Base-by-base conservation (phyloP, 2,888 invertebrate genomes). In the Portevinia maculata region DNA sequence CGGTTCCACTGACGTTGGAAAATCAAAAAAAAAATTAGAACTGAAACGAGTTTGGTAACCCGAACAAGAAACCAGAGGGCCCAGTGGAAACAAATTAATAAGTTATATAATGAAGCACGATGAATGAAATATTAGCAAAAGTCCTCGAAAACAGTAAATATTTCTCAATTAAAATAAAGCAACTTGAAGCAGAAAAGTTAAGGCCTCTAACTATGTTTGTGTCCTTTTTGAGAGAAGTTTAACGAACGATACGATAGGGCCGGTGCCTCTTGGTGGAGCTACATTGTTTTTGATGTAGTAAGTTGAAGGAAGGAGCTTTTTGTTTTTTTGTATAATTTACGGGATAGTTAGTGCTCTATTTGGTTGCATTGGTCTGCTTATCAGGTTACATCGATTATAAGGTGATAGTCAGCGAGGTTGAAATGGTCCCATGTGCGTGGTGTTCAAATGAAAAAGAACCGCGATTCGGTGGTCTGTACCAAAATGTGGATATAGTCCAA, bases 1-100 rank as follows among this genome's bases (percentile, higher is more conserved):
- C 11, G 17, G 17, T 17, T 41, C 41, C 41, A 8, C 15, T 7
- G 44, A 44, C 7, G 9, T 44, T 4, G 17, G 3, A 44, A 44
- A 9, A 11, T 4, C 9, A 44, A 44, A 41, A 24, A 9, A 41
- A 37, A 57, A 34, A 11, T 15, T 2, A 8, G 39, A 9, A 44
- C 19, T 21, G 44, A 19, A 19, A 11, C 4, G 19, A 19, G 13
- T 39, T 39, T 15, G 11, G 34, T 11, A 44, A 44, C 7, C 9
- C 11, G 19, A 6, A 1, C 8, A 17, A 4, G 9, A 17, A 39
- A 9, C 28, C 13, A 24, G 24, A 24, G 13, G 5, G 28, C 15
- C 24, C 28, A 52, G 15, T 13, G 19, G 21, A 70, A 59, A 32
- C 32, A 59, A 70, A 70, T 70, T 59, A 70, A 70, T 70, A 50